These are phyloP conservation scores for Drosophila elegans DNA, from an alignment of 1,140 invertebrate genomes.

Conservation along the genomic window DNA sequence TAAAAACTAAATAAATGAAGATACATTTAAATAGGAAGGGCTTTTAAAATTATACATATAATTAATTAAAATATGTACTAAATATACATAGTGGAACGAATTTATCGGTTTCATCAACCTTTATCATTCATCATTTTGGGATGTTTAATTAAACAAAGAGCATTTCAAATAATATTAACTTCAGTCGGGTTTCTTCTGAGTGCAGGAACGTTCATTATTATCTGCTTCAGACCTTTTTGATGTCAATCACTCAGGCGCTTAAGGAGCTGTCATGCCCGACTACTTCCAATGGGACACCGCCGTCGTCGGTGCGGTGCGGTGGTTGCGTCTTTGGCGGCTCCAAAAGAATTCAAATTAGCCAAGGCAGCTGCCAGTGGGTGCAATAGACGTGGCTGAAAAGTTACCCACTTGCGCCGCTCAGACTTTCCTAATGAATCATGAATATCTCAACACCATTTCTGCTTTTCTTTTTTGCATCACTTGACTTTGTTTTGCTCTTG, in stretches of 20 bases:
- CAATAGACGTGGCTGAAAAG: constrained; percentile 58
- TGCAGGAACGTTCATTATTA: constrained; percentile 29
- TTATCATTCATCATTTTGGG: too few species aligned
- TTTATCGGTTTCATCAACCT: too few species aligned
- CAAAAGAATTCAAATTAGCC: constrained; percentile 82
- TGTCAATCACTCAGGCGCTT: constrained; percentile 82
- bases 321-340: constrained; percentile 44
- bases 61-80: too few species aligned
- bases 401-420: constrained; percentile 56
- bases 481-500: constrained; percentile 42
- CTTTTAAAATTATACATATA: too few species aligned
- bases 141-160: too few species aligned
- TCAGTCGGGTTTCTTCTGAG: constrained; percentile 2
- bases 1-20: too few species aligned
- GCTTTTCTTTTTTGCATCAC: constrained; percentile 23
- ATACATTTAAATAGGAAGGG: too few species aligned
- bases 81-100: too few species aligned
- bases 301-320: constrained; percentile 7
- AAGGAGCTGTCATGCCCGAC: constrained; percentile 76
- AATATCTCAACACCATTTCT: constrained; percentile 61
- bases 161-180: not conserved
- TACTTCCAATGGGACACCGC: constrained; percentile 63
- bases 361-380: constrained; percentile 57
- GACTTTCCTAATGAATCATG: constrained; percentile 78
- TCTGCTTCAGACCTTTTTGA: constrained; percentile 71